phyloP scores from a whole-genome alignment of 2,113 vertebrate genomes.

The Kryptolebias marmoratus region DNA sequence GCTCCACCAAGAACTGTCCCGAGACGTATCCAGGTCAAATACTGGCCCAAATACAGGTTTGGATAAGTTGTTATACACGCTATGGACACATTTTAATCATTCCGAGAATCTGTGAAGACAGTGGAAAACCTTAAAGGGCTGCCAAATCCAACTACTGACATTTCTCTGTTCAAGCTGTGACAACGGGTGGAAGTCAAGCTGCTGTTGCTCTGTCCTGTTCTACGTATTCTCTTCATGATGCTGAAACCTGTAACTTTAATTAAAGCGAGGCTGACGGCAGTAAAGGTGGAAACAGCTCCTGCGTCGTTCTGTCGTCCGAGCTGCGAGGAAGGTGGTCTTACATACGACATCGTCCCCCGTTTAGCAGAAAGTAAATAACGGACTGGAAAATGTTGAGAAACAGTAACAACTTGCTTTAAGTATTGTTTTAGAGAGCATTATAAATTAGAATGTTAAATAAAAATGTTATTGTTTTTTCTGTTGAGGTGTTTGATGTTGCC shows the following conservation, averaged over 20 bases:
- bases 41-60: conserved; percentile 95
- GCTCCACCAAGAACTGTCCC: conserved; percentile 38
- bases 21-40: conserved; percentile 81
- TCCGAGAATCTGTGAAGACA: conserved; percentile 43
- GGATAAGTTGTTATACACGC: conserved; percentile 76
- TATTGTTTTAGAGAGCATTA: not conserved
- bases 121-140: conserved; percentile 41
- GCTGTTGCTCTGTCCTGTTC: conserved; percentile 2
- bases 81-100: conserved; percentile 47
- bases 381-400: too few species aligned
- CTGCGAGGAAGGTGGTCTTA: too few species aligned
- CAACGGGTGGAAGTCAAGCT: not conserved
- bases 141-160: conserved; percentile 1
- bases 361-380: too few species aligned
- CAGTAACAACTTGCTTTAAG: not conserved
- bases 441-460: not conserved
- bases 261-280: not conserved
- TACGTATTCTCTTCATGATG: not conserved
- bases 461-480: not conserved
- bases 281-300: not conserved
- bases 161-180: not conserved
- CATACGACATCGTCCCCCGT: too few species aligned
- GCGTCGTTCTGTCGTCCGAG: not conserved
- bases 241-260: conserved; percentile 6
- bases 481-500: not conserved